Percentiles rank a stretch among this genome's conserved stretches.
phyloP scores from a whole-genome alignment of 2,888 invertebrate species.

The Pseudococcus viburni region DNA sequence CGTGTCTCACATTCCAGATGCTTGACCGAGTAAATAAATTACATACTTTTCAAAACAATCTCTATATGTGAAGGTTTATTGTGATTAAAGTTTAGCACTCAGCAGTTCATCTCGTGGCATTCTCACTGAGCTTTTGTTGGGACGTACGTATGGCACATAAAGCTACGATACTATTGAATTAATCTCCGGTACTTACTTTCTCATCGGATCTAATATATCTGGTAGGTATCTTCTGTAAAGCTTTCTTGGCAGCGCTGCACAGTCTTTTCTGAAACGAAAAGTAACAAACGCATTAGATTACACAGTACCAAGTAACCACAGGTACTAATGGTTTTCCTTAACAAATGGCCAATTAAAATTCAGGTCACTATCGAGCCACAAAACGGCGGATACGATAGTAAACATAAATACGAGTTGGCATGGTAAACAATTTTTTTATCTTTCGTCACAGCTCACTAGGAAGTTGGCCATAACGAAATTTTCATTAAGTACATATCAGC shows the following conservation, averaged over 20 bases:
- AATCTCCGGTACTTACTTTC: conserved; percentile 76
- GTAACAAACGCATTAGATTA: neutral
- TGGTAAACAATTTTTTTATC: conserved; percentile 29
- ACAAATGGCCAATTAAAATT: conserved; percentile 52
- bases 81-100: conserved; percentile 9
- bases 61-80: conserved; percentile 14
- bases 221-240: conserved; percentile 92
- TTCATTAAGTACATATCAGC: conserved; percentile 39
- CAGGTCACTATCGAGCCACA: conserved; percentile 44
- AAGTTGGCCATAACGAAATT: conserved; percentile 35
- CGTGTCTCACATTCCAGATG: neutral
- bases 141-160: neutral
- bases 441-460: conserved; percentile 33
- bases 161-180: neutral
- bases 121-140: neutral
- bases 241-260: conserved; percentile 94
- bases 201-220: conserved; percentile 89
- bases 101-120: neutral
- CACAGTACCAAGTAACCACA: conserved; percentile 22
- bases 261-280: conserved; percentile 81
- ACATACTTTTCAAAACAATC: neutral
- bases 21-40: neutral
- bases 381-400: conserved; percentile 44
- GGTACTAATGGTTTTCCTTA: conserved; percentile 36
- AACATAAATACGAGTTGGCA: conserved; percentile 48